Percentiles rank a stretch among this genome's conserved stretches.
Conservation (phyloP, 2,113 vertebrate species). For the Ceuthmochares aereus region DNA sequence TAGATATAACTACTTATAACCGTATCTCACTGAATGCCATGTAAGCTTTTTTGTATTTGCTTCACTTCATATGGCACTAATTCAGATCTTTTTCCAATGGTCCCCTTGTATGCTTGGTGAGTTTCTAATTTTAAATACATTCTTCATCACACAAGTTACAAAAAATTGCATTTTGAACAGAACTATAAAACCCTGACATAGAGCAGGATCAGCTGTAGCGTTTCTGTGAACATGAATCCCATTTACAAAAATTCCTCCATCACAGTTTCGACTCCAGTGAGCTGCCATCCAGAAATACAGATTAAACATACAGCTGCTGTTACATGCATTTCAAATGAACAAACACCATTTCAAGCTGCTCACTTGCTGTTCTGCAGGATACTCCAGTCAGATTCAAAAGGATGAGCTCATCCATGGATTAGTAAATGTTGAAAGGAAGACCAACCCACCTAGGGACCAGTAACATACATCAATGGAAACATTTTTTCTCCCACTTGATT, state of each 20-base stretch:
- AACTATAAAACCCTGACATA: not conserved
- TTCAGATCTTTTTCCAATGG: not conserved
- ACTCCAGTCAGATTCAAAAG: not conserved
- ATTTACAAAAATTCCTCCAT: not conserved
- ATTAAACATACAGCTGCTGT: not conserved
- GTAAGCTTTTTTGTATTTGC: not conserved
- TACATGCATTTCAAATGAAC: not conserved
- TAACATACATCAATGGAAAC: not conserved
- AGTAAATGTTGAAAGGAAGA: not conserved
- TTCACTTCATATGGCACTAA: not conserved
- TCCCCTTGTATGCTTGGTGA: not conserved
- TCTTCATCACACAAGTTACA: not conserved
- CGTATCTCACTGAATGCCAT: not conserved
- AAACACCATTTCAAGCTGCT: not conserved
- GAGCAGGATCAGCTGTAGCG: not conserved
- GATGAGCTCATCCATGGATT: not conserved
- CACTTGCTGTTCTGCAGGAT: not conserved
- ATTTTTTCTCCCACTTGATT: not conserved
- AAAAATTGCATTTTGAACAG: not conserved
- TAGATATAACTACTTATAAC: not conserved
- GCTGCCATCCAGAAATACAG: not conserved
- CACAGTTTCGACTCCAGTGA: not conserved
- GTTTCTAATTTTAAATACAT: not conserved
- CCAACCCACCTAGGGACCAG: not conserved
- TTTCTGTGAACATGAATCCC: not conserved